These are phyloP conservation scores for Heterodera schachtii DNA, from an alignment of 1,140 invertebrate species.

Conservation along the genomic window DNA sequence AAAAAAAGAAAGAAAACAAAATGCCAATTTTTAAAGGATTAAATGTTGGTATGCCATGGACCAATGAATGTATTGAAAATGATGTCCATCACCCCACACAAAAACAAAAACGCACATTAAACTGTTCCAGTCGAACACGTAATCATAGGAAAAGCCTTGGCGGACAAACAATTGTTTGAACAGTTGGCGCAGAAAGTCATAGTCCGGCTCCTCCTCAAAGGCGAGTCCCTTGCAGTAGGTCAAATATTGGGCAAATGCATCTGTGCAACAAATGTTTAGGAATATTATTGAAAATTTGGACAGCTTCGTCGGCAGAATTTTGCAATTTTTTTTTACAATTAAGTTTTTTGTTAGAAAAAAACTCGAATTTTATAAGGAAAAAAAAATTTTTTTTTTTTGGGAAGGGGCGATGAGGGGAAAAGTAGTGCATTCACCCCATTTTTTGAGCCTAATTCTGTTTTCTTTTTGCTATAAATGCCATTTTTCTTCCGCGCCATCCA, in stretches of 20 bases:
- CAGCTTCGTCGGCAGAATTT: no score
- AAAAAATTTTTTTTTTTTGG: no score
- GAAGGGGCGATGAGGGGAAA: no score
- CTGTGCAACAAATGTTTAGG: conserved; percentile 53
- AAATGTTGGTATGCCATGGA: not conserved
- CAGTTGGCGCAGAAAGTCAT: conserved; percentile 71
- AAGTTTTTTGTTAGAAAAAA: no score
- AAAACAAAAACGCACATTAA: conserved; percentile 63
- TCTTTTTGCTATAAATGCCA: no score
- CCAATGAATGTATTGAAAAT: not conserved
- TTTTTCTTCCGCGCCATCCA: no score
- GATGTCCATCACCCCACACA: not conserved
- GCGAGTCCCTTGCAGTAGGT: conserved; percentile 72
- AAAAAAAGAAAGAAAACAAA: not conserved
- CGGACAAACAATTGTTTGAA: conserved; percentile 72
- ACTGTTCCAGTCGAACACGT: conserved; percentile 74
- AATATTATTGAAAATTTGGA: no score
- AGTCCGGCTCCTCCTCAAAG: conserved; percentile 74
- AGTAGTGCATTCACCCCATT: no score
- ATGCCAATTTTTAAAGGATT: no score
- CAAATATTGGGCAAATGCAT: conserved; percentile 72
- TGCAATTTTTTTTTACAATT: no score
- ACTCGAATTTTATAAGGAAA: no score
- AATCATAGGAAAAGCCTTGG: conserved; percentile 72
- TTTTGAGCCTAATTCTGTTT: no score